phyloP scores from a whole-genome alignment of 2,797 vertebrate species.

The Synanceia verrucosa region DNA sequence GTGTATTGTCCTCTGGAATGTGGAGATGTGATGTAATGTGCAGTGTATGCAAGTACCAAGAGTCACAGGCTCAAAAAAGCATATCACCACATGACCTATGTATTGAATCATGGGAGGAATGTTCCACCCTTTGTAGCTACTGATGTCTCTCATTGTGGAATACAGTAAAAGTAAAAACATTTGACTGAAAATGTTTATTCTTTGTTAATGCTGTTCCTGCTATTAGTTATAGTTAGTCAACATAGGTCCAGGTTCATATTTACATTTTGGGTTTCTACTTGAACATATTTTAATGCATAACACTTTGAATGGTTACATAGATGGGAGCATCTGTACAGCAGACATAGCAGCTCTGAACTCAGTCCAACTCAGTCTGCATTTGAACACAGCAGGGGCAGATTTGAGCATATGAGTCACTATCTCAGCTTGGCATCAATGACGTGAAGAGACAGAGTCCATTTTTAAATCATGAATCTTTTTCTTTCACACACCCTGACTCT shows the following conservation, averaged over 20 bases:
- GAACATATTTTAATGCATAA: too few relatives aligned
- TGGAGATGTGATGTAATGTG: not conserved
- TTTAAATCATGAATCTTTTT: not conserved
- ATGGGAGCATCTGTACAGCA: constrained; percentile 18
- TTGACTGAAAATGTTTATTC: not conserved
- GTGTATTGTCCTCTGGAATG: not conserved
- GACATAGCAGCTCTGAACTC: constrained; percentile 18
- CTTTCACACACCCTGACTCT: not conserved
- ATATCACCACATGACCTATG: not conserved
- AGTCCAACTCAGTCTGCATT: constrained; percentile 11
- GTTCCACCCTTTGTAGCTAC: too few relatives aligned
- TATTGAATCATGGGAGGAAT: not conserved
- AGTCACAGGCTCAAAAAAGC: not conserved
- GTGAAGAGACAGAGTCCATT: not conserved
- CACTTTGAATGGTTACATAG: not conserved
- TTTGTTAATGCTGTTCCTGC: not conserved
- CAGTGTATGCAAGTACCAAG: not conserved
- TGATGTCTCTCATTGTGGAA: not conserved
- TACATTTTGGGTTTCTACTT: too few relatives aligned
- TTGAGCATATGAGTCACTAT: not conserved
- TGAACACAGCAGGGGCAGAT: not conserved
- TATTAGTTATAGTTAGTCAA: not conserved
- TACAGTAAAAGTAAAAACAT: not conserved
- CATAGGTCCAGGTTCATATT: not conserved
- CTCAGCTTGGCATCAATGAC: not conserved